Percentiles rank a stretch among this genome's conserved stretches.
These are phyloP conservation scores for Pogoniulus pusillus DNA, from an alignment of 2,797 vertebrate species.

Conservation along the genomic window DNA sequence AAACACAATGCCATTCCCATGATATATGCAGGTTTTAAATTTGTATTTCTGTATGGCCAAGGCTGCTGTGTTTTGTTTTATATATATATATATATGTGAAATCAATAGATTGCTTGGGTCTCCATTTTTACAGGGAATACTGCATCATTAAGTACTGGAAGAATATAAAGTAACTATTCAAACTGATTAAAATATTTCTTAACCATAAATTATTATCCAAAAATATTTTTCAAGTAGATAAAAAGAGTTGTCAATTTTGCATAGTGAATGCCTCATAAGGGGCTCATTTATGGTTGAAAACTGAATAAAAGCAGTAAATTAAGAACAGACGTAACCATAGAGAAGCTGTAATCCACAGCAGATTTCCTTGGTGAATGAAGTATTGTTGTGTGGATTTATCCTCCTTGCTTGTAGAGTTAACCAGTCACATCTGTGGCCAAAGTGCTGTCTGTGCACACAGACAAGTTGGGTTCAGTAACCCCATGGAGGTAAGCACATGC, in stretches of 20 bases:
- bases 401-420: slow-evolving; percentile 87
- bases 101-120: slow-evolving; percentile 71
- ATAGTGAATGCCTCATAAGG: slow-evolving; percentile 85
- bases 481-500: slow-evolving; percentile 70
- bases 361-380: slow-evolving; percentile 91
- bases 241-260: slow-evolving; percentile 87
- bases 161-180: slow-evolving; percentile 80
- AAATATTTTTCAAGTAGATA: slow-evolving; percentile 87
- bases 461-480: slow-evolving; percentile 79
- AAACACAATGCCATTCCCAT: slow-evolving; percentile 57
- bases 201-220: slow-evolving; percentile 87
- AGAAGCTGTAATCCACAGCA: slow-evolving; percentile 92
- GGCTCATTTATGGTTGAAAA: slow-evolving; percentile 89
- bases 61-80: slow-evolving; percentile 62
- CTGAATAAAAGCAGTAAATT: slow-evolving; percentile 93
- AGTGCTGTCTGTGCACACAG: slow-evolving; percentile 79
- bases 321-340: slow-evolving; percentile 91
- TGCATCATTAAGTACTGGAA: slow-evolving; percentile 77
- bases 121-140: slow-evolving; percentile 73
- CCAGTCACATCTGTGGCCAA: slow-evolving; percentile 87
- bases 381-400: slow-evolving; percentile 85
- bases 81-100: slow-evolving; percentile 70
- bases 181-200: slow-evolving; percentile 82
- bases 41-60: slow-evolving; percentile 66
- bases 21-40: slow-evolving; percentile 66